Percentiles rank a stretch among this genome's conserved stretches.
phyloP scores from a whole-genome alignment of 2,888 invertebrate genomes.

The Fissipunctia ypsillon region DNA sequence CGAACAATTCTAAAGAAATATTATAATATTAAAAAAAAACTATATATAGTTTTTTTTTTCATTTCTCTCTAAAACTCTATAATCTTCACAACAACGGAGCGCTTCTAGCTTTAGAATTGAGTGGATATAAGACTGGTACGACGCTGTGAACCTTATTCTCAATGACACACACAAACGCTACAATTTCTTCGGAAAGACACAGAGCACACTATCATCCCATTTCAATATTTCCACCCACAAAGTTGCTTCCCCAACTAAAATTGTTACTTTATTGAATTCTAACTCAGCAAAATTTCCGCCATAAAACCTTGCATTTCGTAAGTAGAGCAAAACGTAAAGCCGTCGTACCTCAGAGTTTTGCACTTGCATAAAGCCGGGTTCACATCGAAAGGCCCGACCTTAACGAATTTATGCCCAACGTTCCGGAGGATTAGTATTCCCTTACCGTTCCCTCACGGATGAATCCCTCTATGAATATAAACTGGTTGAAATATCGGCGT shows the following conservation, averaged over 20 bases:
- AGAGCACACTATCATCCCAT: neutral
- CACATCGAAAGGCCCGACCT: constrained; percentile 36
- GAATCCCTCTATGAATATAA: constrained; percentile 65
- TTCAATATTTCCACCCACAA: neutral
- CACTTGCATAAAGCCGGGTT: constrained; percentile 27
- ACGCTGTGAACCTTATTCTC: neutral
- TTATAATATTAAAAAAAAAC: too few species aligned
- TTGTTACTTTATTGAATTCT: constrained; percentile 3
- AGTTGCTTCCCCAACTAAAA: constrained; percentile 23
- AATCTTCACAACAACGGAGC: neutral
- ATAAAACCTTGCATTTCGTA: constrained; percentile 34
- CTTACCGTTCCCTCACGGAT: constrained; percentile 53
- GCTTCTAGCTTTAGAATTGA: neutral
- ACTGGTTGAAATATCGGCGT: constrained; percentile 61
- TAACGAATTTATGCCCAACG: constrained; percentile 49
- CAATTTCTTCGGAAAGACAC: neutral
- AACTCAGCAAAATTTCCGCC: constrained; percentile 12
- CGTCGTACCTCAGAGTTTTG: constrained; percentile 23
- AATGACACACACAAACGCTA: neutral
- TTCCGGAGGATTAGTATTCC: constrained; percentile 64
- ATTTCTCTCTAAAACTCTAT: neutral
- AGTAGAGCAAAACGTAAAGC: constrained; percentile 33
- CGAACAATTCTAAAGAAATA: too few species aligned
- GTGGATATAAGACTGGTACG: neutral
- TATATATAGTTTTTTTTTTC: neutral